A percentile compares a stretch with the other conserved stretches of the same genome.
phyloP scores from a whole-genome alignment of 2,888 invertebrate genomes.

The Tetragonisca angustula region DNA sequence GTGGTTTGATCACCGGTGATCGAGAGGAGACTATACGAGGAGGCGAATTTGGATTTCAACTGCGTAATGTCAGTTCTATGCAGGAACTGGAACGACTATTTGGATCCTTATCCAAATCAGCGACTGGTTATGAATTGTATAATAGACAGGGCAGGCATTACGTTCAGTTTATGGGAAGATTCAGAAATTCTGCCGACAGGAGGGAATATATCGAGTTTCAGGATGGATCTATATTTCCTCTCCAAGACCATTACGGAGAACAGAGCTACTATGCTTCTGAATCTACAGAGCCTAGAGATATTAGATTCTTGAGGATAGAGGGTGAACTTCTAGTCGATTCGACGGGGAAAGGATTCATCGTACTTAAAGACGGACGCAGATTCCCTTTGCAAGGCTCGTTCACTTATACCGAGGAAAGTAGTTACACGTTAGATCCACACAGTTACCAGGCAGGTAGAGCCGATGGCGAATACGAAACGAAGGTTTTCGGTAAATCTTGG shows the following conservation, averaged over 20 bases:
- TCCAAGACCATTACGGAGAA: slow-evolving; percentile 73
- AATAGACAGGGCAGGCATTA: slow-evolving; percentile 71
- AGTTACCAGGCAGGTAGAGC: slow-evolving; percentile 19
- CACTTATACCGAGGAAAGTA: slow-evolving; percentile 70
- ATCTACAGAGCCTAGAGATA: slow-evolving; percentile 48
- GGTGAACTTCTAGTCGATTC: slow-evolving; percentile 75
- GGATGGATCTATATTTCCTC: slow-evolving; percentile 74
- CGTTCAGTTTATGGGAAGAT: slow-evolving; percentile 75
- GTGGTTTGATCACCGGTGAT: slow-evolving; percentile 72
- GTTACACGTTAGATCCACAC: slow-evolving; percentile 64
- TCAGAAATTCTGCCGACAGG: slow-evolving; percentile 68
- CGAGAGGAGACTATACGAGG: slow-evolving; percentile 73
- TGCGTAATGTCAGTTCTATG: slow-evolving; percentile 70
- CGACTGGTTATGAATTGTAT: slow-evolving; percentile 69
- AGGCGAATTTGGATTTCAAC: slow-evolving; percentile 67
- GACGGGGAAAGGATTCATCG: slow-evolving; percentile 73
- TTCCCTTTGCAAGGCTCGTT: slow-evolving; percentile 77
- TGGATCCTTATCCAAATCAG: slow-evolving; percentile 68
- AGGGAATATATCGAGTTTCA: slow-evolving; percentile 77
- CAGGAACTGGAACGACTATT: slow-evolving; percentile 74
- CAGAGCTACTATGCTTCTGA: slow-evolving; percentile 66
- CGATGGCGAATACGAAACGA: slow-evolving; percentile 22
- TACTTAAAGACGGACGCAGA: slow-evolving; percentile 74
- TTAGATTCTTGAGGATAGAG: slow-evolving; percentile 68
- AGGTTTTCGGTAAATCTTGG: slow-evolving; percentile 65